These are phyloP conservation scores for Sycobia sp. DNA, from an alignment of 1,140 invertebrate genomes.

Conservation along the genomic window DNA sequence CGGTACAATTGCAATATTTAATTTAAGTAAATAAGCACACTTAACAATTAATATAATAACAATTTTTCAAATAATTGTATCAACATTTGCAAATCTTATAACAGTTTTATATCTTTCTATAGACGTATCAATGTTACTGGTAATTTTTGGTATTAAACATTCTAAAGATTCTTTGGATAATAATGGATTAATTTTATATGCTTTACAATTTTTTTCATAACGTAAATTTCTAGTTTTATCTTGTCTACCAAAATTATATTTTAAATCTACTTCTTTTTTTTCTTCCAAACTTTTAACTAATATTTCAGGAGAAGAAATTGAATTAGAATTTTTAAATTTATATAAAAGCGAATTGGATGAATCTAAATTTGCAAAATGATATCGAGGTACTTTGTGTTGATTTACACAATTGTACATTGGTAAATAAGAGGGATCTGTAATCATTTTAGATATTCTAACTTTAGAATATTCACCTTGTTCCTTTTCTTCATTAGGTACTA, in stretches of 20 bases:
- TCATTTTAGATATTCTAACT: too few relatives aligned
- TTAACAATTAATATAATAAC: too few relatives aligned
- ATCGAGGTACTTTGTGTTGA: too few relatives aligned
- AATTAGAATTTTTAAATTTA: too few relatives aligned
- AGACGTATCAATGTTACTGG: conserved; percentile 51
- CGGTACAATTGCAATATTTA: too few relatives aligned
- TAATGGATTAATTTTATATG: conserved; percentile 72
- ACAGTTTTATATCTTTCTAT: conserved; percentile 75
- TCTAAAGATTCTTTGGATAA: conserved; percentile 77
- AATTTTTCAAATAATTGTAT: too few relatives aligned
- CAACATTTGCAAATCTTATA: conserved; percentile 78
- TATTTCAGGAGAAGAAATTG: conserved; percentile 58
- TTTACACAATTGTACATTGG: too few relatives aligned
- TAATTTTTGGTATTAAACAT: conserved; percentile 66
- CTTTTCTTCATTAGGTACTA: conserved; percentile 44
- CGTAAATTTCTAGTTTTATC: conserved; percentile 37
- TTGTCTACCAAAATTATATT: background rate
- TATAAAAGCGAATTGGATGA: too few relatives aligned
- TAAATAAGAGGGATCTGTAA: too few relatives aligned
- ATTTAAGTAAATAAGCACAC: too few relatives aligned
- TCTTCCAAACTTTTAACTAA: background rate
- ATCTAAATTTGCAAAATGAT: too few relatives aligned
- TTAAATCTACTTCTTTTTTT: background rate
- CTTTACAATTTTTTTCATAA: conserved; percentile 61
- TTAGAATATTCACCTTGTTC: conserved; percentile 28